phyloP scores from a whole-genome alignment of 1,140 invertebrate species.

The Bombus pyrosoma region DNA sequence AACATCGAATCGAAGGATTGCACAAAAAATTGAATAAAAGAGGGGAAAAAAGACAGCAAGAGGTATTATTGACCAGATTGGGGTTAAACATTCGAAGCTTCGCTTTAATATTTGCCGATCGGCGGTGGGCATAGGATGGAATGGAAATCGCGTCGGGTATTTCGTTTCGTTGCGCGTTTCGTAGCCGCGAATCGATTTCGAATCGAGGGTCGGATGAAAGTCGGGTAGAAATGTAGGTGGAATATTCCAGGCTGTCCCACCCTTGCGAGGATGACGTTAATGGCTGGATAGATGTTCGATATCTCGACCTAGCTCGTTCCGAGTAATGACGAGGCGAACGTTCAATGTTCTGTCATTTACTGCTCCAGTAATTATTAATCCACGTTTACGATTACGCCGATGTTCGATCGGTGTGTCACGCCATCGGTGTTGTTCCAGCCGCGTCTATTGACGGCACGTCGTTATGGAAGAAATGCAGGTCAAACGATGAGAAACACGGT shows the following conservation, averaged over 20 bases:
- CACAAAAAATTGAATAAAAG: background rate
- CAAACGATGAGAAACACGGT: background rate
- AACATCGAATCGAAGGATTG: too few species aligned
- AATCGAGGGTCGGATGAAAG: slow-evolving; percentile 37
- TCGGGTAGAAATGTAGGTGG: slow-evolving; percentile 37
- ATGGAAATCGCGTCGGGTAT: slow-evolving; percentile 31
- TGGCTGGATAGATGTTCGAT: slow-evolving; percentile 43
- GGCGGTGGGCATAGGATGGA: background rate
- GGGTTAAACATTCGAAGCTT: background rate
- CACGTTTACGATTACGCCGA: background rate
- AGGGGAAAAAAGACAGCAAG: background rate
- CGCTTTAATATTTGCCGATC: slow-evolving; percentile 11
- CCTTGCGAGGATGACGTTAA: slow-evolving; percentile 39
- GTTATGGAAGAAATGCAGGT: background rate
- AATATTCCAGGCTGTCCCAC: slow-evolving; percentile 33
- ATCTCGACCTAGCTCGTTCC: background rate
- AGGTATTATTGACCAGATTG: background rate
- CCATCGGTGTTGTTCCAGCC: too few species aligned
- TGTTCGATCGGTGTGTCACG: background rate
- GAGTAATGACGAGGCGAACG: slow-evolving; percentile 5
- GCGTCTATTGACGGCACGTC: background rate
- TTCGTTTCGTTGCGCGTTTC: slow-evolving; percentile 5
- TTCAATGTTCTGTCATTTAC: slow-evolving; percentile 2
- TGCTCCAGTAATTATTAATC: slow-evolving; percentile 18
- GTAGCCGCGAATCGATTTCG: slow-evolving; percentile 27